These are phyloP conservation scores for Hippocampus comes DNA, from an alignment of 2,113 vertebrate genomes.

Conservation along the genomic window DNA sequence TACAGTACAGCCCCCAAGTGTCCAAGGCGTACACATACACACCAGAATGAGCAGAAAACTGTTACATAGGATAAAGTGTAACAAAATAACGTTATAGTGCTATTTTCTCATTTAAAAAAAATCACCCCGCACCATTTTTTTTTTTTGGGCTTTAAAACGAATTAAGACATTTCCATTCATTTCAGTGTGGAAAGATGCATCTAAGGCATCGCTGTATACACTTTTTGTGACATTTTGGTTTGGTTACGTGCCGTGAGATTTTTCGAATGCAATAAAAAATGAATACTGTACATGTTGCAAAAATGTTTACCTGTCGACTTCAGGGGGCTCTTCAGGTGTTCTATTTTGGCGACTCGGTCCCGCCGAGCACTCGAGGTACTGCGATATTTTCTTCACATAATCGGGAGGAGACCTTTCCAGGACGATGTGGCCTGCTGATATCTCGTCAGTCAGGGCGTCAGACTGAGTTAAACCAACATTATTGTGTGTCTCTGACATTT, in stretches of 20 bases:
- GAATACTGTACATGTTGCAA: background rate
- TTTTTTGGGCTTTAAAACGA: too few species aligned
- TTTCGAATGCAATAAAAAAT: background rate
- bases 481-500: constrained; percentile 1
- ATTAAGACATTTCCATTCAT: too few species aligned
- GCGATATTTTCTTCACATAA: constrained; percentile 12
- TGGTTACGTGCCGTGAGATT: background rate
- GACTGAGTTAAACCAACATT: background rate
- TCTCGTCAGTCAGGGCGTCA: background rate
- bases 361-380: constrained; percentile 7
- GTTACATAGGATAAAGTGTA: too few species aligned
- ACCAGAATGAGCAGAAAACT: too few species aligned
- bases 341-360: background rate
- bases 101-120: too few species aligned
- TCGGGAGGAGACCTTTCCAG: constrained; percentile 1
- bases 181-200: too few species aligned
- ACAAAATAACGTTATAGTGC: too few species aligned
- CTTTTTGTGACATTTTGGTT: background rate
- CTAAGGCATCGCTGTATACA: too few species aligned
- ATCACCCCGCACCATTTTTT: too few species aligned
- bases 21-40: too few species aligned
- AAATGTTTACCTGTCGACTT: constrained; percentile 42
- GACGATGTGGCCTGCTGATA: fast-evolving
- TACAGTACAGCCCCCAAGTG: too few species aligned
- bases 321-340: background rate